Percentiles rank a stretch among this genome's conserved stretches.
Conservation (phyloP, 2,888 invertebrate species). For the Busseola fusca region DNA sequence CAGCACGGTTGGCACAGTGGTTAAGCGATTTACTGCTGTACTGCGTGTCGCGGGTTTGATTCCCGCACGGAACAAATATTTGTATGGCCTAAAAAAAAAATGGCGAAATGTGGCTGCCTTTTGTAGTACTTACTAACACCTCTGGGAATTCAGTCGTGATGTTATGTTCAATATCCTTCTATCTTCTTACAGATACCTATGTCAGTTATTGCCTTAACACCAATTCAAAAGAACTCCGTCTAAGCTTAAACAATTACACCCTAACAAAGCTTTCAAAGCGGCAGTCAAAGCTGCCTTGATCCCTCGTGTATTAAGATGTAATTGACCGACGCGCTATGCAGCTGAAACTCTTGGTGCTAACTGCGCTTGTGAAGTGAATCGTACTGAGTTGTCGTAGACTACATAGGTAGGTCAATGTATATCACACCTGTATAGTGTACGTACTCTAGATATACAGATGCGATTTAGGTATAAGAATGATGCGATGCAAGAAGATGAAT, state of each 20-base stretch:
- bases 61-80: too few species aligned
- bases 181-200: not conserved
- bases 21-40: too few species aligned
- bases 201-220: not conserved
- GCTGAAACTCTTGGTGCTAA: not conserved
- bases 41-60: too few species aligned
- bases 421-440: too few species aligned
- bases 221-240: not conserved
- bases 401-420: not conserved
- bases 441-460: too few species aligned
- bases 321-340: not conserved
- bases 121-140: too few species aligned
- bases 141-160: not conserved
- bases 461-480: not conserved
- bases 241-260: not conserved
- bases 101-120: too few species aligned
- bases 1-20: too few species aligned
- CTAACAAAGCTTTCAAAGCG: not conserved
- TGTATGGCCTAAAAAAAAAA: too few species aligned
- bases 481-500: not conserved
- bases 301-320: slow-evolving; percentile 1
- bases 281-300: not conserved
- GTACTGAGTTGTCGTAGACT: not conserved
- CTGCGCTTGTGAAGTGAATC: not conserved
- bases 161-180: not conserved